Conservation (phyloP, 2,113 vertebrate species). For the Anarhynchus alexandrinus region DNA sequence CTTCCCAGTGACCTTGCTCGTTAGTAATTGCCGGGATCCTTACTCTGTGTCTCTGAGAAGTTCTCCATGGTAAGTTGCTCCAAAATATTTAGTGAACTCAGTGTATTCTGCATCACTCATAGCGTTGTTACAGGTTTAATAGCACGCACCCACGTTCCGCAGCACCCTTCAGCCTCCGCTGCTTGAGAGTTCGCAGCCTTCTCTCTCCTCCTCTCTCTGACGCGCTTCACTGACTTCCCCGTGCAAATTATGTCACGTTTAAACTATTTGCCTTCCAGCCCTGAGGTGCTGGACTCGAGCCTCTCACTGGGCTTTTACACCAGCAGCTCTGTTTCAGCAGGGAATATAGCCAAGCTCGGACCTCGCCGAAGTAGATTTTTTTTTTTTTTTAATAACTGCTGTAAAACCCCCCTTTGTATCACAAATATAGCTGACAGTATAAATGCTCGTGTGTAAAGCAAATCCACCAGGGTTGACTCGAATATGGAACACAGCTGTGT, state of each 20-base stretch:
- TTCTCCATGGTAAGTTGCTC: slow-evolving; percentile 24
- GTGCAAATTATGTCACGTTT: slow-evolving; percentile 14
- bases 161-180: not conserved
- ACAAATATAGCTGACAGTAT: not conserved
- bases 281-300: slow-evolving; percentile 37
- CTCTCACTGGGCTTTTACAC: slow-evolving; percentile 39
- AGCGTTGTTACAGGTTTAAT: not conserved
- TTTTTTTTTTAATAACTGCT: slow-evolving; percentile 50
- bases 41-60: not conserved
- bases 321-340: slow-evolving; percentile 63
- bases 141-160: not conserved
- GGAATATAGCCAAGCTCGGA: slow-evolving; percentile 47
- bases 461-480: not conserved
- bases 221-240: slow-evolving; percentile 19
- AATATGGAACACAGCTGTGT: not conserved
- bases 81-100: not conserved
- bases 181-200: not conserved
- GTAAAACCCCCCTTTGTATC: slow-evolving; percentile 12
- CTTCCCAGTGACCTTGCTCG: not conserved
- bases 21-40: not conserved
- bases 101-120: not conserved
- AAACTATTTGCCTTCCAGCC: slow-evolving; percentile 63
- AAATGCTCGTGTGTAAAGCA: not conserved
- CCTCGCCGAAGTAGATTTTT: slow-evolving; percentile 10
- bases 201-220: not conserved